phyloP scores from a whole-genome alignment of 2,888 invertebrate genomes.

The Caenorhabditis sp. region DNA sequence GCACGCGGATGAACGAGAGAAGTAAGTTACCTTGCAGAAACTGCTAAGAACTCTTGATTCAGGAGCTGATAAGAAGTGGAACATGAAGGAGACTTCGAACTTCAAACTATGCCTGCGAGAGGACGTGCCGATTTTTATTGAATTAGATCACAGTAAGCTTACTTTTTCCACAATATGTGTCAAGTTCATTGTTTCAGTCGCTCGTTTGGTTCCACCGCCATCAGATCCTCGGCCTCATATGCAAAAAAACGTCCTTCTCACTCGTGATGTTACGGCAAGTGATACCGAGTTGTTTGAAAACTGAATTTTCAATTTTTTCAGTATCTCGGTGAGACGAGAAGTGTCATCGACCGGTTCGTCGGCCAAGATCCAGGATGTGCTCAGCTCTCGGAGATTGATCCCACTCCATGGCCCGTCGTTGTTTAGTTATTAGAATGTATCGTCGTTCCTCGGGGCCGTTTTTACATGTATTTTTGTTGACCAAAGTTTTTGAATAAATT shows the following conservation, averaged over 20 bases:
- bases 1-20: neutral
- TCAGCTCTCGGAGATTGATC: neutral
- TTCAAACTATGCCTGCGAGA: conserved; percentile 42
- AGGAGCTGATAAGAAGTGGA: conserved; percentile 30
- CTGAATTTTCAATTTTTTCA: too few species aligned
- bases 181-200: too few species aligned
- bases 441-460: too few species aligned
- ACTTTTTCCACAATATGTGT: too few species aligned
- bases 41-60: neutral
- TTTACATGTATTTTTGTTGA: neutral
- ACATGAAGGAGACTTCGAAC: conserved; percentile 27
- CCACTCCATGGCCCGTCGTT: conserved; percentile 27
- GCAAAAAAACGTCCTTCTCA: conserved; percentile 24
- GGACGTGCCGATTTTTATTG: conserved; percentile 46
- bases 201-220: conserved; percentile 6
- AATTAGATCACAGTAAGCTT: conserved; percentile 36
- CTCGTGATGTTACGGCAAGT: conserved; percentile 19
- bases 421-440: too few species aligned
- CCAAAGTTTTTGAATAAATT: neutral
- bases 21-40: neutral
- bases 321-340: conserved; percentile 31
- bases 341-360: conserved; percentile 22
- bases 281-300: too few species aligned
- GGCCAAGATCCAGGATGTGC: neutral
- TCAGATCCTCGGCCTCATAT: conserved; percentile 18